phyloP scores from a whole-genome alignment of 2,888 invertebrate genomes.

The Yponomeuta malinellus region DNA sequence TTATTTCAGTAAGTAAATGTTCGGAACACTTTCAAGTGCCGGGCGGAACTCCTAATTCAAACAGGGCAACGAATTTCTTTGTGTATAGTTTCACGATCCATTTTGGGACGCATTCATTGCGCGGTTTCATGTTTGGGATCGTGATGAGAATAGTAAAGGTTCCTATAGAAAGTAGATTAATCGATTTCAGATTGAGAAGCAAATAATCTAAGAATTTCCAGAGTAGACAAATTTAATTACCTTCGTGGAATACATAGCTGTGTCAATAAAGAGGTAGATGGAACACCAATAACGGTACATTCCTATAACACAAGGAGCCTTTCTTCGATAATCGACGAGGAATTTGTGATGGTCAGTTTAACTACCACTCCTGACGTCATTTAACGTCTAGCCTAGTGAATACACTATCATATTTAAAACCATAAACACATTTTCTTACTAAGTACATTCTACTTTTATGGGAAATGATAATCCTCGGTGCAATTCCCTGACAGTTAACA shows the following conservation, averaged over 20 bases:
- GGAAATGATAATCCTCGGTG: not conserved
- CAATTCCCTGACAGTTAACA: not conserved
- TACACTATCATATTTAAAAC: not conserved
- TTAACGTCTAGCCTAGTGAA: not conserved
- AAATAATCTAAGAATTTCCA: not conserved
- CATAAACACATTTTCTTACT: not conserved
- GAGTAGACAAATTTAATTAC: not conserved
- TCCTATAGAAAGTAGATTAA: not conserved
- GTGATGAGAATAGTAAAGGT: not conserved
- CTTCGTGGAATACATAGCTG: too few species aligned
- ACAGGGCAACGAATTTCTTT: not conserved
- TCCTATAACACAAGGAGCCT: conserved; percentile 16
- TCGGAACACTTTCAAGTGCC: not conserved
- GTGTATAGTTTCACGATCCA: not conserved
- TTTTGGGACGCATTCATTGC: not conserved
- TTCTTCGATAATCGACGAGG: conserved; percentile 11
- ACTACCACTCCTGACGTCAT: conserved; percentile 1
- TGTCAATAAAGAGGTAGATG: too few species aligned
- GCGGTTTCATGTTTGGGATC: not conserved
- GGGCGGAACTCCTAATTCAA: not conserved
- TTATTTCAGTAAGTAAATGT: not conserved
- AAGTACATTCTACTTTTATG: too few species aligned
- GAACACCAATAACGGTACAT: conserved; percentile 10
- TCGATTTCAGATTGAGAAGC: not conserved
- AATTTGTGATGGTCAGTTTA: conserved; percentile 14